These are phyloP conservation scores for Scotopteryx bipunctaria DNA, from an alignment of 2,888 invertebrate genomes.

Conservation along the genomic window DNA sequence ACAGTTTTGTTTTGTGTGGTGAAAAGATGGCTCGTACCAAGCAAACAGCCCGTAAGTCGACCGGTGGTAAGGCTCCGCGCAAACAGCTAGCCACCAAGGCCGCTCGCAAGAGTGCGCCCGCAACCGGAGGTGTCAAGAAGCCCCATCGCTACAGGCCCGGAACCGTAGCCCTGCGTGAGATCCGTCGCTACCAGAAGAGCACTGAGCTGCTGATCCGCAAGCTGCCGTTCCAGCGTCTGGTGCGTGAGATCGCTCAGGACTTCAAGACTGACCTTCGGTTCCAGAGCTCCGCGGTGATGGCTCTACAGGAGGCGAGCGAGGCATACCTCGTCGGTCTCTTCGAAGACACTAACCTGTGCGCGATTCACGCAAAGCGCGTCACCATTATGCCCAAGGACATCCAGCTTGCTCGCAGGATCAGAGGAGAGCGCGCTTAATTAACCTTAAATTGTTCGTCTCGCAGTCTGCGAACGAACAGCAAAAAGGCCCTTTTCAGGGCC, in stretches of 20 bases:
- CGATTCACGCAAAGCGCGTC: conserved; percentile 97
- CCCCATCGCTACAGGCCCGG: conserved; percentile 88
- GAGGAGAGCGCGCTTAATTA: neutral
- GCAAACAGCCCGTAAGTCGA: conserved; percentile 89
- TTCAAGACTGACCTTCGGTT: conserved; percentile 88
- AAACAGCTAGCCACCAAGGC: conserved; percentile 89
- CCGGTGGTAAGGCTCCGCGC: conserved; percentile 88
- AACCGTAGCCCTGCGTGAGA: conserved; percentile 87
- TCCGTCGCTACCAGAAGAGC: conserved; percentile 88
- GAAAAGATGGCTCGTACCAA: conserved; percentile 87
- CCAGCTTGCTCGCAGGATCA: conserved; percentile 95
- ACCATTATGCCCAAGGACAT: conserved; percentile 99
- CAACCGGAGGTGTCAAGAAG: conserved; percentile 89
- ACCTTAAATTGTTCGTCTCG: too few species aligned
- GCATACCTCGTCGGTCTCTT: conserved; percentile 94
- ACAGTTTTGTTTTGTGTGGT: neutral
- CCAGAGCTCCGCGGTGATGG: conserved; percentile 88
- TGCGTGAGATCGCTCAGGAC: conserved; percentile 90
- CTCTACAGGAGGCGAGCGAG: conserved; percentile 77
- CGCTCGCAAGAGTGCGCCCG: conserved; percentile 88
- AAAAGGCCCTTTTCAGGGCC: too few species aligned
- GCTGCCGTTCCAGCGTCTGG: conserved; percentile 88
- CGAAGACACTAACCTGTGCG: conserved; percentile 98
- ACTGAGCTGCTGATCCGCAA: conserved; percentile 88
- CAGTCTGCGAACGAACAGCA: too few species aligned